Evolutionary conservation across 2,888 invertebrate genomes (phyloP).

Genomic region (Archips crataeganus): DNA sequence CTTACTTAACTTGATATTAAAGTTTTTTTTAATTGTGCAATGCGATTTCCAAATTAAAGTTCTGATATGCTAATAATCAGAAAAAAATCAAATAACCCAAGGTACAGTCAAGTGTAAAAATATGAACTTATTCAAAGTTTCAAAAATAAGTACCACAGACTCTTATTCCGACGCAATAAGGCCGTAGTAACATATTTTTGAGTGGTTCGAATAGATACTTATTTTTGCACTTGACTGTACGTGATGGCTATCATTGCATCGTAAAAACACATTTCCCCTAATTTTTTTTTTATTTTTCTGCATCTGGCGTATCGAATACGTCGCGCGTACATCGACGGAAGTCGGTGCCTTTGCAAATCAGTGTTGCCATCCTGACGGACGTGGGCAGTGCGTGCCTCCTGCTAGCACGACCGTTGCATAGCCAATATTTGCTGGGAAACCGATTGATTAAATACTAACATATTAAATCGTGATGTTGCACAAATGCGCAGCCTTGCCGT

Average conservation of each 20-base stretch:
- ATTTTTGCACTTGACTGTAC: too few relatives aligned
- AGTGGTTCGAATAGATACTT: too few relatives aligned
- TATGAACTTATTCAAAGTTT: too few relatives aligned
- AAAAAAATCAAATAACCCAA: background rate
- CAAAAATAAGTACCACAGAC: too few relatives aligned
- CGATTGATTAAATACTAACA: slow-evolving; percentile 44
- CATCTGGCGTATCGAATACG: slow-evolving; percentile 51
- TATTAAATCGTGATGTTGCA: slow-evolving; percentile 61
- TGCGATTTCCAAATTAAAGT: background rate
- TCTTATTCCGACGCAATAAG: too few relatives aligned
- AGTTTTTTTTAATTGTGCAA: too few relatives aligned
- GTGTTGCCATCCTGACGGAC: slow-evolving; percentile 56
- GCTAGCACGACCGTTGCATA: slow-evolving; percentile 59
- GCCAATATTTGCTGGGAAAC: slow-evolving; percentile 59
- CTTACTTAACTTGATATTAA: too few relatives aligned
- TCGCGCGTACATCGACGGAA: slow-evolving; percentile 63
- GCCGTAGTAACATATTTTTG: too few relatives aligned
- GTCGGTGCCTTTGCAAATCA: slow-evolving; percentile 73
- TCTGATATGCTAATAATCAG: too few relatives aligned
- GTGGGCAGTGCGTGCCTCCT: slow-evolving; percentile 55
- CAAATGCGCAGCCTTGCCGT: slow-evolving; percentile 64
- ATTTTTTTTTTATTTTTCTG: background rate
- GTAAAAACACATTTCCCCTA: background rate
- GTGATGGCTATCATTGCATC: background rate
- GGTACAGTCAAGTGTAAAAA: too few relatives aligned